Base-by-base conservation (phyloP, 2,888 invertebrate species). In the Idaea aversata region DNA sequence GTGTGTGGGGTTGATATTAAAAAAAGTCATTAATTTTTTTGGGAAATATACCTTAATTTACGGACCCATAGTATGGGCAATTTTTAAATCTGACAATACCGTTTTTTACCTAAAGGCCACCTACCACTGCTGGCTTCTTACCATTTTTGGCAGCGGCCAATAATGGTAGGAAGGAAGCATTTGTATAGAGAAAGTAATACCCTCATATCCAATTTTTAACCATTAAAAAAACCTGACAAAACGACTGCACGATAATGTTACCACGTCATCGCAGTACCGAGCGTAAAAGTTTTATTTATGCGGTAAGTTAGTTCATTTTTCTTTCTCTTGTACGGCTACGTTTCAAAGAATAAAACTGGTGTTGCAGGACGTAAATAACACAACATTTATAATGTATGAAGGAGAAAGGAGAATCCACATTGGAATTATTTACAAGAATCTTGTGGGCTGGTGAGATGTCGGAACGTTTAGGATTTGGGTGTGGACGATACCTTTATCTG, bases 251-350 rank as follows among this genome's bases (percentile, higher is more conserved):
- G 77, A 78, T 82, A 84, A 84, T 82, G 78, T 85, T 80, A 77
- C 74, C 84, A 78, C 84, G 84, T 88, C 88, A 88, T 86, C 87
- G 75, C 82, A 72, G 77, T 75, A 69, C 69, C 65, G 62, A 71
- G 81, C 80, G 83, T 82, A 81, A 82, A 88, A 88, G 78, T 90
- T 87, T 88, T 90, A 89, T 90, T 90, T 89, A 91, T 90, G 88
- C 83, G 85, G 78, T 84, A 90, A 91, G 85, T 91, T 90, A 82
- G 84, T 88, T 86, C 90, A 91, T 89, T 90, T 74, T 69, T 74
- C 74, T 71, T 72, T 67, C 64, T 63, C 64, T 74, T 75, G 63
- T 70, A 70, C 47, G 47, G 13, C 47, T 47, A 70, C 76, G 75
- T 70, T 74, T 67, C 64, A 68, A 66, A 73, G 72, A 73, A 72